Evolutionary conservation across 2,797 vertebrate species (phyloP), one percentile per base, ranked within the genome.

Genomic region (Mergus octosetaceus): DNA sequence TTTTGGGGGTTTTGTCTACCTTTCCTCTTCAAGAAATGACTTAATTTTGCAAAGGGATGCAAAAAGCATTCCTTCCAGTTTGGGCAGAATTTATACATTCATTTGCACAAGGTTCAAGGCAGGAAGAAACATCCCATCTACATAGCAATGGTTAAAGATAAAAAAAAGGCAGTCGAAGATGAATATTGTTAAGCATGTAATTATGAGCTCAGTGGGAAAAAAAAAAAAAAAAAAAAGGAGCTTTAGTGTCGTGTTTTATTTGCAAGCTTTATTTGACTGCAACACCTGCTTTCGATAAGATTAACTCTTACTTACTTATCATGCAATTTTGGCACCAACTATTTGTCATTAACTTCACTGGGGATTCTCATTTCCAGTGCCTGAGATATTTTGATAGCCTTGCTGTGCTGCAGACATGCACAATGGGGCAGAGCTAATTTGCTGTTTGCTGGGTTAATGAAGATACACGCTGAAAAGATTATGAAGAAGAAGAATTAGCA

Each of bases 401-500:
- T 34, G 24, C 62, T 87, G 39, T 85, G 65, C 47, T 93, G 74
- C 22, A 79, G 83, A 68, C 64, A 18, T 51, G 78, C 75, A 79
- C 94, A 86, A 94, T 87, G 34, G 58, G 34, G 58, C 58, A 83
- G 38, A 95, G n/a, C 56, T 96, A 80, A 95, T 94, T 72, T 90
- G 84, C 76, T 53, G 51, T 91, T 94, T 94, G 38, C 81, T 93
- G 45, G 30, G 38, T 87, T 94, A 94, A 90, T 90, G 78, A 93
- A 85, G 70, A 65, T 65, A 39, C 38, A 62, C 72, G 34, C 51
- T 77, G 32, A 77, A 94, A 94, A 62, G 74, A 76, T 47, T 49
- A 61, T 39, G 77, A 93, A 49, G 61, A 82, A 79, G 78, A 93
- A 84, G 43, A 68, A 38, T 13, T 30, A 56, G 25, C 45, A 38